These are phyloP conservation scores for Hystrix brachyura DNA, from an alignment of 2,113 vertebrate genomes.

Conservation along the genomic window DNA sequence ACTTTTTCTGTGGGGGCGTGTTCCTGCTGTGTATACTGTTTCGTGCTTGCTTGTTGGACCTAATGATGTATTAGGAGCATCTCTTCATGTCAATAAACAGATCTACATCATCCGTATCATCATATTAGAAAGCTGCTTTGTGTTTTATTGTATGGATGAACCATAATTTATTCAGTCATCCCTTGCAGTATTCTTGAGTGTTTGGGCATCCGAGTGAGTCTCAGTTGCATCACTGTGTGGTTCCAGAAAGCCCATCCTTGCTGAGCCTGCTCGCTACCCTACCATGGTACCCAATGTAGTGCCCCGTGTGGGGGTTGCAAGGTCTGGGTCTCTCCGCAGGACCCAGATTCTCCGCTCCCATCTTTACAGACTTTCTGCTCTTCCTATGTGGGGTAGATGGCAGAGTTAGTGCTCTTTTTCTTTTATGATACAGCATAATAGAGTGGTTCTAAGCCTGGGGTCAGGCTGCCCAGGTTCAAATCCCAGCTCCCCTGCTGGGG, in stretches of 20 bases:
- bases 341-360: neutral
- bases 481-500: neutral
- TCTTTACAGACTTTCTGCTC: neutral
- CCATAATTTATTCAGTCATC: neutral
- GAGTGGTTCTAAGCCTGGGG: neutral
- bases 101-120: slow-evolving; percentile 29
- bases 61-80: slow-evolving; percentile 60
- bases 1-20: neutral
- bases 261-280: neutral
- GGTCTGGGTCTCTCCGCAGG: neutral
- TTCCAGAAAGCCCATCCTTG: neutral
- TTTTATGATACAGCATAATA: neutral
- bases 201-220: neutral
- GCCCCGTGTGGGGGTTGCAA: neutral
- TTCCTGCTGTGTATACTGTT: neutral
- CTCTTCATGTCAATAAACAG: slow-evolving; percentile 53
- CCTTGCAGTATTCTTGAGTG: neutral
- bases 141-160: slow-evolving; percentile 44
- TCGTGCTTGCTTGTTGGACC: slow-evolving; percentile 47
- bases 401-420: neutral
- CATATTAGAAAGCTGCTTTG: slow-evolving; percentile 8
- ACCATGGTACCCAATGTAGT: neutral
- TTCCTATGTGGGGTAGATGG: neutral
- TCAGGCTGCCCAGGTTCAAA: neutral
- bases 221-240: neutral